Percentiles rank a stretch among this genome's conserved stretches.
phyloP scores from a whole-genome alignment of 2,113 vertebrate genomes.

The Crotalus helleri region DNA sequence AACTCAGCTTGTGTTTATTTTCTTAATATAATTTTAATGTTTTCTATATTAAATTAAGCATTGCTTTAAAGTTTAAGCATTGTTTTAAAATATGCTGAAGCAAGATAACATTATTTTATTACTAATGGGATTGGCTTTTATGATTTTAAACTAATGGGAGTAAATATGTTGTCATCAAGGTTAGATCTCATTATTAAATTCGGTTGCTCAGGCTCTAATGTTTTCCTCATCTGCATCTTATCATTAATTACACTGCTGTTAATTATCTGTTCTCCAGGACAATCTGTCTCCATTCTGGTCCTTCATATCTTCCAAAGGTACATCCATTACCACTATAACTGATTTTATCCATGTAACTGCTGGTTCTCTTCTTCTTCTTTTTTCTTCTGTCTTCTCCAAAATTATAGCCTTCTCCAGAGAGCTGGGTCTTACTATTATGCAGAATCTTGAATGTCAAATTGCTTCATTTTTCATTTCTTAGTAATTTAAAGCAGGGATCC shows the following conservation, averaged over 20 bases:
- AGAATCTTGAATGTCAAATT: not conserved
- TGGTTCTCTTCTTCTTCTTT: not conserved
- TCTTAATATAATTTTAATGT: not conserved
- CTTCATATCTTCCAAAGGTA: not conserved
- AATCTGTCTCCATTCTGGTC: not conserved
- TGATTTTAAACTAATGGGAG: not conserved
- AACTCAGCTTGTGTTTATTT: not conserved
- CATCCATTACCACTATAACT: not conserved
- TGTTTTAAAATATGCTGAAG: not conserved
- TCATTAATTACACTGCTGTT: not conserved
- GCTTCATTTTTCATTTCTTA: not conserved
- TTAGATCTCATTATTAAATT: not conserved
- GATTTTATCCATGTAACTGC: not conserved
- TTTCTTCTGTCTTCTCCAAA: not conserved
- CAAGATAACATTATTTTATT: not conserved
- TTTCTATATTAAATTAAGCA: not conserved
- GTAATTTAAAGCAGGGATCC: not conserved
- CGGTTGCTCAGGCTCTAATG: not conserved
- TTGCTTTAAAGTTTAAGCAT: not conserved
- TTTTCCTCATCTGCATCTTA: not conserved
- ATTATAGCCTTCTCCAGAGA: not conserved
- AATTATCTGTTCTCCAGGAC: not conserved
- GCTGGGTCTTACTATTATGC: not conserved
- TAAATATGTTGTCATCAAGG: conserved; percentile 3
- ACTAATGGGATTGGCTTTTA: not conserved